phyloP scores from a whole-genome alignment of 2,113 vertebrate genomes.

The Philantomba maxwellii region DNA sequence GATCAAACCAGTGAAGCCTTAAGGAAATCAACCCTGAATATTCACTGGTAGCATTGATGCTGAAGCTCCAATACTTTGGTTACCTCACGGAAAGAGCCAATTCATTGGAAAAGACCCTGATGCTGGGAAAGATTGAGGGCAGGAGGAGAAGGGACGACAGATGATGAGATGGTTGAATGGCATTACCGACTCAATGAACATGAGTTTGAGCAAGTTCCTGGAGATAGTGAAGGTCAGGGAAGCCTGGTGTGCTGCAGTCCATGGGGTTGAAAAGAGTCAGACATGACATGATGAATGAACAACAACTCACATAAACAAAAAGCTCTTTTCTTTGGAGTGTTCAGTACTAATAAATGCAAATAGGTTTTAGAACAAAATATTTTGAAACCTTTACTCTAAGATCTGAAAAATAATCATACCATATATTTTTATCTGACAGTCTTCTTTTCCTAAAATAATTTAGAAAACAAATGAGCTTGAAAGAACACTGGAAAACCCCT shows the following conservation, averaged over 20 bases:
- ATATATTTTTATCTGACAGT: not conserved
- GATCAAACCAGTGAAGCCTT: not conserved
- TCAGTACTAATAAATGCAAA: not conserved
- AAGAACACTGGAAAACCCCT: not conserved
- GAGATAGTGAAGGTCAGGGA: not conserved
- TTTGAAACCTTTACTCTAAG: not conserved
- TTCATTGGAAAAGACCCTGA: not conserved
- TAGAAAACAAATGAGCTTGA: not conserved
- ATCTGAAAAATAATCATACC: not conserved
- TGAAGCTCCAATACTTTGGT: not conserved
- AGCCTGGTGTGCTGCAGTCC: not conserved
- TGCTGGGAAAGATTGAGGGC: not conserved
- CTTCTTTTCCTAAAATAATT: not conserved
- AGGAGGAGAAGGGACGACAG: not conserved
- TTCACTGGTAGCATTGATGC: not conserved
- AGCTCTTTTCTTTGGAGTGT: not conserved
- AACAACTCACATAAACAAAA: not conserved
- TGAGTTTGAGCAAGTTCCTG: not conserved
- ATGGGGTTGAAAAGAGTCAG: not conserved
- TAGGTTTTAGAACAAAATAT: not conserved
- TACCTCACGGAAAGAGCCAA: fast-evolving
- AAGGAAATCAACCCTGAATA: not conserved
- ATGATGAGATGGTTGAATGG: not conserved
- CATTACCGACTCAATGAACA: not conserved
- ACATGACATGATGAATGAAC: not conserved